phyloP scores from a whole-genome alignment of 2,888 invertebrate genomes.

The Mantis religiosa region DNA sequence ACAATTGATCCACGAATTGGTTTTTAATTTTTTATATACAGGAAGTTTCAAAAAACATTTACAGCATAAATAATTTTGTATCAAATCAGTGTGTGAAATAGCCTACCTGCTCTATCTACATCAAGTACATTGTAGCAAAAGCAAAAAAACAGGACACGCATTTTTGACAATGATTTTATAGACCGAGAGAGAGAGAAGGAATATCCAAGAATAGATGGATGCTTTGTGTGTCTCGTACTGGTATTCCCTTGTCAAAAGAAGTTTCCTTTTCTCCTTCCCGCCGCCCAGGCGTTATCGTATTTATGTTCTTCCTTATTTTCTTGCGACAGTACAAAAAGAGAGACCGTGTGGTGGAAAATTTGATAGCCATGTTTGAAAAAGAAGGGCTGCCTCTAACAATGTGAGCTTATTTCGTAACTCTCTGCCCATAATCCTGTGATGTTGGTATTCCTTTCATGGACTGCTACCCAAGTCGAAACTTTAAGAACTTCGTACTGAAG shows the following conservation, averaged over 20 bases:
- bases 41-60: too few relatives aligned
- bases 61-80: too few relatives aligned
- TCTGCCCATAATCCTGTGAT: neutral
- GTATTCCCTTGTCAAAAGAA: neutral
- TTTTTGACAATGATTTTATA: too few relatives aligned
- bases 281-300: neutral
- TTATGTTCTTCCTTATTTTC: neutral
- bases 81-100: too few relatives aligned
- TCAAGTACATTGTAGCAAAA: too few relatives aligned
- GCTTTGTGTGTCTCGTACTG: neutral
- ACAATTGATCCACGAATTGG: too few relatives aligned
- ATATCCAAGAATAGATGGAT: neutral
- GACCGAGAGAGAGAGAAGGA: too few relatives aligned
- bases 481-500: too few relatives aligned
- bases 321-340: neutral
- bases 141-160: too few relatives aligned
- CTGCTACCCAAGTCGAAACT: neutral
- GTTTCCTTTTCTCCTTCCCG: neutral
- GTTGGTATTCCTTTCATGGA: neutral
- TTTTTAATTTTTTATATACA: too few relatives aligned
- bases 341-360: neutral
- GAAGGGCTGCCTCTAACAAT: neutral
- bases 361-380: neutral
- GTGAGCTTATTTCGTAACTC: neutral
- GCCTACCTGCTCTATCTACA: too few relatives aligned